phyloP scores from a whole-genome alignment of 1,140 invertebrate species.

The Oreohelix idahoensis region DNA sequence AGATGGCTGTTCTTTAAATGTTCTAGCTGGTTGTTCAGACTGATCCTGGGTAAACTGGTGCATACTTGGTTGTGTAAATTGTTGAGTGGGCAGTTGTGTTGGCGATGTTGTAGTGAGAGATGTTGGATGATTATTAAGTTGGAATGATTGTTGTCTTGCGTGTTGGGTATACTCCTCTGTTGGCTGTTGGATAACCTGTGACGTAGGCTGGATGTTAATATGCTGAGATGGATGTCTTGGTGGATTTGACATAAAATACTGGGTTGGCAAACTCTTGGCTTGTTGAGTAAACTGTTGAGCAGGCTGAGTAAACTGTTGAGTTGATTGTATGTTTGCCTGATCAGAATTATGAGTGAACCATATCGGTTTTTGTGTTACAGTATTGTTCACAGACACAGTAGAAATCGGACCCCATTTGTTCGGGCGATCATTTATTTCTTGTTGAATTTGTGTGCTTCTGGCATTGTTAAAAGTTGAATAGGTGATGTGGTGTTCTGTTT shows the following conservation, averaged over 20 bases:
- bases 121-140: too few species aligned
- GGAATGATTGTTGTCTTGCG: too few species aligned
- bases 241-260: too few species aligned
- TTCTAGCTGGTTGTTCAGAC: too few species aligned
- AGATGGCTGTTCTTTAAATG: background rate
- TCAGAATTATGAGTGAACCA: background rate
- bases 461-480: too few species aligned
- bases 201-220: background rate
- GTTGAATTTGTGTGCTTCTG: background rate
- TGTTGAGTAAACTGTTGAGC: background rate
- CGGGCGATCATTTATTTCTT: background rate
- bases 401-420: background rate
- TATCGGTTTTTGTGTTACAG: background rate
- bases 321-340: background rate
- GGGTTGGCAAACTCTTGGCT: background rate
- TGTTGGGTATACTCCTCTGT: background rate
- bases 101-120: too few species aligned
- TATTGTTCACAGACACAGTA: background rate
- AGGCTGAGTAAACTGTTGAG: background rate
- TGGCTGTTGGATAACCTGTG: background rate
- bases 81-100: background rate
- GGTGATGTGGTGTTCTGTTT: too few species aligned
- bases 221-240: background rate
- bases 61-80: background rate
- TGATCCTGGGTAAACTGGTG: too few species aligned